Conservation (phyloP, 2,797 vertebrate species). For the Echeneis naucrates region DNA sequence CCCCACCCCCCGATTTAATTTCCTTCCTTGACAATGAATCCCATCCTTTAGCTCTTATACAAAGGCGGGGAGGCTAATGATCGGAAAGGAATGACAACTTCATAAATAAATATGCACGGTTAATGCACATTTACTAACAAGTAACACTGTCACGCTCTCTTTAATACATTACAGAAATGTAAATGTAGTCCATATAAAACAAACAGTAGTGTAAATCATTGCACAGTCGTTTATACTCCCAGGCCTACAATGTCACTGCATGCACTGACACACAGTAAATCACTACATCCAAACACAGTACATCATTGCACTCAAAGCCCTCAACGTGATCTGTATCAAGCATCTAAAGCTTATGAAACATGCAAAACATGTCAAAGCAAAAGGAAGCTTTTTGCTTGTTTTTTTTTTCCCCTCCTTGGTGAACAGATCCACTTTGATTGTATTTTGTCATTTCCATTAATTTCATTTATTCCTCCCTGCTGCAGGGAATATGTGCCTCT, state of each 20-base stretch:
- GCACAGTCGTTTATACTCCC: conserved; percentile 62
- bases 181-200: conserved; percentile 61
- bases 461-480: conserved; percentile 40
- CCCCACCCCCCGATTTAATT: not conserved
- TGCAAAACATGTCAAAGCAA: conserved; percentile 43
- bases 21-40: conserved; percentile 9
- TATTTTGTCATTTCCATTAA: conserved; percentile 12
- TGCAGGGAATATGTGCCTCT: conserved; percentile 45
- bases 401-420: not conserved
- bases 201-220: conserved; percentile 66
- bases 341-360: conserved; percentile 47
- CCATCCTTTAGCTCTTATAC: conserved; percentile 18
- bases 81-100: conserved; percentile 1
- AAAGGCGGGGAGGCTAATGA: conserved; percentile 29
- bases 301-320: conserved; percentile 11
- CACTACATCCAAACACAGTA: conserved; percentile 50
- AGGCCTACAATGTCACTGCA: conserved; percentile 59
- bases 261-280: conserved; percentile 44
- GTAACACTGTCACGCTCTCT: conserved; percentile 39
- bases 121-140: conserved; percentile 61
- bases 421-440: conserved; percentile 39
- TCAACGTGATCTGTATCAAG: conserved; percentile 2
- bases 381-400: conserved; percentile 4
- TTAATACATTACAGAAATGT: conserved; percentile 49
- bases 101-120: conserved; percentile 46